Evolutionary conservation across 2,888 invertebrate genomes (phyloP), one percentile per base, ranked within the genome.

Genomic region (Rhagium mordax): DNA sequence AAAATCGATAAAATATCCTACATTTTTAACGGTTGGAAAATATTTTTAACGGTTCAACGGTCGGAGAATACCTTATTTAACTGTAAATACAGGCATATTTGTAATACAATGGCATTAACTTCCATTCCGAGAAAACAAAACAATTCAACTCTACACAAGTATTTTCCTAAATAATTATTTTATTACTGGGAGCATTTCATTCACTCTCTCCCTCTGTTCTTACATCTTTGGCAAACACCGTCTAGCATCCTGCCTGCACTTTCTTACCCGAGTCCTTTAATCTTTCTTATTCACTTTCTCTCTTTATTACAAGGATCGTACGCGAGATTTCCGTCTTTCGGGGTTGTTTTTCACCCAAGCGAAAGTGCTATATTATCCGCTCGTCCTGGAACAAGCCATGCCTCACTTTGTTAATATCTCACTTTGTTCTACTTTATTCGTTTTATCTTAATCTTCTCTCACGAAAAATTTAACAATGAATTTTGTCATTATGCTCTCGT

Each of bases 281-380:
- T 88, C 88, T 85, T 86, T 90, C 90, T 90, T 90, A 90, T 91
- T 91, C 91, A 91, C 91, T 91, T 90, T 90, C 90, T 90, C 89
- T 88, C 88, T 89, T 89, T 57, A 74, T 71, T 53, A 55, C 70
- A 61, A 57, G 55, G 51, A 49, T 64, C 67, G 57, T 33, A 64
- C 60, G 75, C 77, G 66, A 62, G 70, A 72, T 66, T 72, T 71
- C 71, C 41, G 71, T 47, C 64, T 57, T 69, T 51, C 65, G 18
- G 57, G 61, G 68, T 59, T 74, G 69, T 71, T 74, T 71, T 65
- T 74, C 74, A 69, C 60, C 57, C 68, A 13, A 68, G 70, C 41
- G 70, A 68, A 70, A 74, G 79, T 81, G 83, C 82, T 85, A 83
- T 84, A 86, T 86, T 86, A 86, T 85, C 84, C 85, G 84, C 83